Evolutionary conservation across 2,888 invertebrate genomes (phyloP).

Genomic region (Sarcophaga subvicina): DNA sequence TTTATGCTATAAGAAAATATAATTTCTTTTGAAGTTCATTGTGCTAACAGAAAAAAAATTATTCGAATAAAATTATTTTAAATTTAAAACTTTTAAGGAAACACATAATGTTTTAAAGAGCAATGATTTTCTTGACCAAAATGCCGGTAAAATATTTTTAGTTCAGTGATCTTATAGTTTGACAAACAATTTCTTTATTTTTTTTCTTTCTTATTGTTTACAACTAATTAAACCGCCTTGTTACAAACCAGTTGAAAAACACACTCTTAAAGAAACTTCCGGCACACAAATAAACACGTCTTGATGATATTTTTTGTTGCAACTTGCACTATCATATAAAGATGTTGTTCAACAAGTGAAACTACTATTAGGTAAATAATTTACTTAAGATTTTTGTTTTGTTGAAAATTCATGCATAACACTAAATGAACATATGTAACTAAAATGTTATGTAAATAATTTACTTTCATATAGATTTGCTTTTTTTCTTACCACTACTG

Average conservation of each 20-base stretch:
- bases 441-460: constrained; percentile 70
- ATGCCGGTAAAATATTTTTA: background rate
- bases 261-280: constrained; percentile 61
- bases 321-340: constrained; percentile 38
- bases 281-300: constrained; percentile 54
- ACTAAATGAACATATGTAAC: constrained; percentile 5
- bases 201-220: background rate
- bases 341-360: constrained; percentile 64
- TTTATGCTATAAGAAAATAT: too few species aligned
- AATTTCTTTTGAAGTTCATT: too few species aligned
- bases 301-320: constrained; percentile 21
- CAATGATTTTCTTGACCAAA: background rate
- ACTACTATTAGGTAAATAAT: constrained; percentile 62
- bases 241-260: constrained; percentile 57
- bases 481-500: constrained; percentile 45
- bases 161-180: background rate
- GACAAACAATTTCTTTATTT: constrained; percentile 27
- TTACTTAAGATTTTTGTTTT: background rate
- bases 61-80: too few species aligned
- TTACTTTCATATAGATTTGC: constrained; percentile 3
- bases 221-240: constrained; percentile 33
- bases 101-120: background rate
- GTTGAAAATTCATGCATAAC: constrained; percentile 7
- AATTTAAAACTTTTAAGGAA: background rate
- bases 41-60: too few species aligned